A percentile compares a stretch with the other conserved stretches of the same genome.
Evolutionary conservation across 2,797 vertebrate genomes (phyloP).

Genomic region (Myotis planiceps): DNA sequence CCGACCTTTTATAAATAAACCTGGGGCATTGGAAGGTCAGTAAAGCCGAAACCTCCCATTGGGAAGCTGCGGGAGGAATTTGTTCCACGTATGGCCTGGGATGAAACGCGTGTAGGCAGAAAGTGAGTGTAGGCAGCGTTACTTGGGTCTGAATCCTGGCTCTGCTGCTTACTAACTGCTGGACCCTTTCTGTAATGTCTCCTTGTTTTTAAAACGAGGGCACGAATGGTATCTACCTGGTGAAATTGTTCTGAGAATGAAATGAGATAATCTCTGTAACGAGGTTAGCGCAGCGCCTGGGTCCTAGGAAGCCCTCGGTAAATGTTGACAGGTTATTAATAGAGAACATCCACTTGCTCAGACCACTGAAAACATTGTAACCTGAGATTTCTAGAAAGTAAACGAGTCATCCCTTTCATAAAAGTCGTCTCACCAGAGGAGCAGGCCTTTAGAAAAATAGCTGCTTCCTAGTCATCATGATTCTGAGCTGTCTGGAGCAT

Average conservation of each 20-base stretch:
- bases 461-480: background rate
- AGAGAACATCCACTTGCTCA: background rate
- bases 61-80: background rate
- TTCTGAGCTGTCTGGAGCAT: background rate
- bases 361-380: background rate
- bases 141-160: background rate
- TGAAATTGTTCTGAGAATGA: background rate
- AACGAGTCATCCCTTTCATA: background rate
- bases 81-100: background rate
- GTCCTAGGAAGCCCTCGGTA: background rate
- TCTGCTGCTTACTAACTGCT: background rate
- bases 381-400: slow-evolving; percentile 10
- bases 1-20: background rate
- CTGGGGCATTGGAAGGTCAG: background rate
- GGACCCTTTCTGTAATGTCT: background rate
- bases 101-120: background rate
- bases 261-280: background rate
- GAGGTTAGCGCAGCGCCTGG: background rate
- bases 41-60: background rate
- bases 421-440: background rate
- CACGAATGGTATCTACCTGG: background rate
- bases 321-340: background rate
- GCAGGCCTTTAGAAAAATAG: background rate
- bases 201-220: background rate
- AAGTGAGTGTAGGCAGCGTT: background rate